These are phyloP conservation scores for Ommatoiulus sabulosus DNA, from an alignment of 2,888 invertebrate genomes.

Conservation along the genomic window DNA sequence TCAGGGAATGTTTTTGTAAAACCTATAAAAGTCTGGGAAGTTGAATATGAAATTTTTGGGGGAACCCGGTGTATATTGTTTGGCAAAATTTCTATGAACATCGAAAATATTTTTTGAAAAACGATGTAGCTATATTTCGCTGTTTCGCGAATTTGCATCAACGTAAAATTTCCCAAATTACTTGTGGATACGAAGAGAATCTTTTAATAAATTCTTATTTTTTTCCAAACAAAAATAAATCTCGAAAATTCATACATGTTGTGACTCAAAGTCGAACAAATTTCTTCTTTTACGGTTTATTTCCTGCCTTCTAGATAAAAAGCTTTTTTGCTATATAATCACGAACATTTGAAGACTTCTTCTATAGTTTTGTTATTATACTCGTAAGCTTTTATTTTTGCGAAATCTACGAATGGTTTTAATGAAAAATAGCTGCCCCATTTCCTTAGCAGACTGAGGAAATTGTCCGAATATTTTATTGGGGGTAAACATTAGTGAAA, in stretches of 20 bases:
- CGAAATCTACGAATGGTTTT: not conserved
- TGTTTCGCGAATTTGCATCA: too few relatives aligned
- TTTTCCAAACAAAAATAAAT: too few relatives aligned
- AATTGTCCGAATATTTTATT: constrained; percentile 12
- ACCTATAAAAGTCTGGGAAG: too few relatives aligned
- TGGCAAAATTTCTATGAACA: too few relatives aligned
- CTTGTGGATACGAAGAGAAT: too few relatives aligned
- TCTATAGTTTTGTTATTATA: not conserved
- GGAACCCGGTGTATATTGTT: too few relatives aligned
- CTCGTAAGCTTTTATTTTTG: not conserved
- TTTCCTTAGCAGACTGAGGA: not conserved
- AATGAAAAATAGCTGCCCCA: not conserved
- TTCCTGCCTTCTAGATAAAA: not conserved
- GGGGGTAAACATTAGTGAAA: not conserved
- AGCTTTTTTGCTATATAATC: not conserved
- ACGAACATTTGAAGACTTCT: not conserved
- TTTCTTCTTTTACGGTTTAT: not conserved
- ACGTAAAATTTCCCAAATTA: too few relatives aligned
- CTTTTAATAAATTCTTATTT: too few relatives aligned
- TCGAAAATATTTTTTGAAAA: too few relatives aligned
- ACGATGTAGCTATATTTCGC: too few relatives aligned
- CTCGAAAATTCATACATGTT: not conserved
- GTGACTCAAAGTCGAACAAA: not conserved
- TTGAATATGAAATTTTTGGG: too few relatives aligned
- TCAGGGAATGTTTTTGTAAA: too few relatives aligned